phyloP scores from a whole-genome alignment of 2,113 vertebrate species.

The Thryonomys swinderianus region DNA sequence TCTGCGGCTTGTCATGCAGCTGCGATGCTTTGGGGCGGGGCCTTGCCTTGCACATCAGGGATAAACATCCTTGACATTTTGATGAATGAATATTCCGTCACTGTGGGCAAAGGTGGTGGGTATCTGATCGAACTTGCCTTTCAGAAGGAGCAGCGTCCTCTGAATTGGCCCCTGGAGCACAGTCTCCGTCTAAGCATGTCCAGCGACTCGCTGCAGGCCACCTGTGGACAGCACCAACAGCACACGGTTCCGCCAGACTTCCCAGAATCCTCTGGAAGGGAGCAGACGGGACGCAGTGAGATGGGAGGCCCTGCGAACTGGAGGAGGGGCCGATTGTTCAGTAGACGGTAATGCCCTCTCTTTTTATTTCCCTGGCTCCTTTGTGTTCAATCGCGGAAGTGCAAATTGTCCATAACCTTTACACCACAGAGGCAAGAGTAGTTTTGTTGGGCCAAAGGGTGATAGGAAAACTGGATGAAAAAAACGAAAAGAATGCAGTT shows the following conservation, averaged over 20 bases:
- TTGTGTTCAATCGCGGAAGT: not conserved
- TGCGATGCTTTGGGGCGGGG: not conserved
- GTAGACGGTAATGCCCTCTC: not conserved
- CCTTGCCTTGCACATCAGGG: accelerated
- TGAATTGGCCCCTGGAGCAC: not conserved
- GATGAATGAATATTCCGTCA: not conserved
- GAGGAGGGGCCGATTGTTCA: not conserved
- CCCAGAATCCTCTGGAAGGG: not conserved
- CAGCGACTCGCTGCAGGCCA: not conserved
- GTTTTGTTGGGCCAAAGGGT: not conserved
- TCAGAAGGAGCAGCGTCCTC: not conserved
- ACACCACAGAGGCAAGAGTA: accelerated
- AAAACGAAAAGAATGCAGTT: not conserved
- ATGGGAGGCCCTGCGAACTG: not conserved
- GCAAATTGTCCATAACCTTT: not conserved
- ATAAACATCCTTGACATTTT: not conserved
- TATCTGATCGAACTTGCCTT: not conserved
- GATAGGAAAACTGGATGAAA: not conserved
- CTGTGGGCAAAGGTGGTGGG: not conserved
- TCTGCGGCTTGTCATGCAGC: not conserved
- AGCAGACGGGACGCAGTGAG: not conserved
- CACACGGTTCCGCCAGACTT: accelerated
- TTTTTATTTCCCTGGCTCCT: not conserved
- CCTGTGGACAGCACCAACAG: not conserved
- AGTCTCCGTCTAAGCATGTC: not conserved